A percentile compares a stretch with the other conserved stretches of the same genome.
Evolutionary conservation across 1,140 invertebrate genomes (phyloP).

Genomic region (Trinorchestia longiramus): DNA sequence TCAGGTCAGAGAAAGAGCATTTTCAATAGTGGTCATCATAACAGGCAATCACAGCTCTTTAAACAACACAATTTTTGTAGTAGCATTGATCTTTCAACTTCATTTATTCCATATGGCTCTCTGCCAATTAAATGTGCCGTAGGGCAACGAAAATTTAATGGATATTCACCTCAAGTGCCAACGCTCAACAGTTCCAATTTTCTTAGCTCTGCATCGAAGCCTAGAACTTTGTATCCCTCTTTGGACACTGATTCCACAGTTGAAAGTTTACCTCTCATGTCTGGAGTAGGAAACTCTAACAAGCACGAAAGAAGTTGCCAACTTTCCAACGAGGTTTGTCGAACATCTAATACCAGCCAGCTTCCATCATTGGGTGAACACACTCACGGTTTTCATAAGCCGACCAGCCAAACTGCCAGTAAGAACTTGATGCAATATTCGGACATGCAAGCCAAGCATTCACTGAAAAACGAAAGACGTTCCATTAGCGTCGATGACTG

Average conservation of each 20-base stretch:
- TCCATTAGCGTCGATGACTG: background rate
- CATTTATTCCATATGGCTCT: background rate
- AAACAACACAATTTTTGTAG: background rate
- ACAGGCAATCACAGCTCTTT: background rate
- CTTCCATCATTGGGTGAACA: background rate
- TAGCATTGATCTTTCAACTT: background rate
- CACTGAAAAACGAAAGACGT: background rate
- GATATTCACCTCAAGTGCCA: background rate
- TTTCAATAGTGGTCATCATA: background rate
- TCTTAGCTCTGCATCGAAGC: background rate
- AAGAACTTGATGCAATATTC: background rate
- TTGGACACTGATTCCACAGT: constrained; percentile 20
- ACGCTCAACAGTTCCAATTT: background rate
- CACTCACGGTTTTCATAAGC: background rate
- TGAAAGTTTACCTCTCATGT: background rate
- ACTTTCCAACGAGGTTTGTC: background rate
- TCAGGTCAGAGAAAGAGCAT: background rate
- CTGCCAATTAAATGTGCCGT: background rate
- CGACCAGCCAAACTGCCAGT: background rate
- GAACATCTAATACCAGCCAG: background rate
- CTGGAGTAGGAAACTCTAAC: background rate
- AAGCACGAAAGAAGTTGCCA: background rate
- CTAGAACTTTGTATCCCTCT: background rate
- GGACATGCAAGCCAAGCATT: background rate
- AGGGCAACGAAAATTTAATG: background rate